Percentiles rank a stretch among this genome's conserved stretches.
Conservation (phyloP, 2,888 invertebrate genomes). For the Orthonychiurus folsomi region DNA sequence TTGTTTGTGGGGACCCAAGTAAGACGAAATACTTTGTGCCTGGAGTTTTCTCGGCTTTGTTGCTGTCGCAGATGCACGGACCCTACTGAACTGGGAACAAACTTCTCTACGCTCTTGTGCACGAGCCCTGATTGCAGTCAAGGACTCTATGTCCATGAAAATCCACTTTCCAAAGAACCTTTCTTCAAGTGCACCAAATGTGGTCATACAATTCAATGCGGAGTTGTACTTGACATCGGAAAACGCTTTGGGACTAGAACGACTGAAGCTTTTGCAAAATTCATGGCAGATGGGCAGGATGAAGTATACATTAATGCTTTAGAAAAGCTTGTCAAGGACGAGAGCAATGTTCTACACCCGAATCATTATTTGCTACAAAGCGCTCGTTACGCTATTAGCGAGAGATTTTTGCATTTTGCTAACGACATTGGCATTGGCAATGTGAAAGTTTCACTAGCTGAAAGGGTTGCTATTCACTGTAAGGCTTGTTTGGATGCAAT, state of each 20-base stretch:
- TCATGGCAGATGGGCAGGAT: constrained; percentile 3
- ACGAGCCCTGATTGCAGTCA: no score
- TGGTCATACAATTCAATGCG: no score
- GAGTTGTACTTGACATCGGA: no score
- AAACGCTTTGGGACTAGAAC: no score
- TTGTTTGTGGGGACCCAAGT: background rate
- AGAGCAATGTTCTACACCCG: constrained; percentile 17
- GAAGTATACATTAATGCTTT: background rate
- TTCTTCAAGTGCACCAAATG: no score
- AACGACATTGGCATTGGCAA: background rate
- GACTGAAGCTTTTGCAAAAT: no score
- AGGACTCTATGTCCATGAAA: no score
- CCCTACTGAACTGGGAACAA: constrained; percentile 26
- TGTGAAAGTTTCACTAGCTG: background rate
- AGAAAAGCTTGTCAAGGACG: constrained; percentile 9
- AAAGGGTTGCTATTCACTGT: background rate
- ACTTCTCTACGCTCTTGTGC: constrained; percentile 28
- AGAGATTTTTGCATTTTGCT: background rate
- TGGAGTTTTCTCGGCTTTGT: constrained; percentile 12
- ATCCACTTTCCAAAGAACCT: no score
- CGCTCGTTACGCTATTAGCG: constrained; percentile 15
- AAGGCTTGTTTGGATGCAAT: background rate
- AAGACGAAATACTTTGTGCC: background rate
- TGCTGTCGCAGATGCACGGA: constrained; percentile 26
- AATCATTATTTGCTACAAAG: constrained; percentile 18